Evolutionary conservation across 2,888 invertebrate species (phyloP), one percentile per base, ranked within the genome.

Genomic region (Junonia oenone): DNA sequence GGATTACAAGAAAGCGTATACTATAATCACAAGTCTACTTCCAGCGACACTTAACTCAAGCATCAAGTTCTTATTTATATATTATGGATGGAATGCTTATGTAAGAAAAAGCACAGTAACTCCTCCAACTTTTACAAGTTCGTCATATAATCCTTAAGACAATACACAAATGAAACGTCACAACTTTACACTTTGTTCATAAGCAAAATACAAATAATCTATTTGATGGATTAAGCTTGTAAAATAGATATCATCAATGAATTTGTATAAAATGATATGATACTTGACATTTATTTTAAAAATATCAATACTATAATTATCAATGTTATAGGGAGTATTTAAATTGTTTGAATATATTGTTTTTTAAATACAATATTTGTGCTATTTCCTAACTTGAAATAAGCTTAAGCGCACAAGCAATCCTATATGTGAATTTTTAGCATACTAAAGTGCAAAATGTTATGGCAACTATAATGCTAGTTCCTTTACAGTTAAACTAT

Each of bases 41-140:
- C 22, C 35, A 51, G 35, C 8, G 35, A 19, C 45, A 45, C 17
- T 22, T 31, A 27, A 37, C 9, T 26, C 45, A 27, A 45, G 26
- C 38, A 47, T 43, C 13, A 31, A 9, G 9, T 26, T 19, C 26
- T 14, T 37, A 37, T 33, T 14, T 37, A 37, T 33, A 35, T 22
- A 55, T 66, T 69, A 68, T 76, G 76, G 81, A 78, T 79, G 80
- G 80, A 81, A 80, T 80, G 75, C 73, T 50, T 54, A 37, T 50
- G 35, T 5, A 46, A 46, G 46, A 46, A 29, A 45, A 46, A 46
- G 29, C 46, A 17, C 17, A 17, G 14, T 46, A n/a, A 46, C 26
- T 29, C 27, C 0, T 14, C 17, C 17, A 29, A 46, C 11, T 31
- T 46, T 31, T 26, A 43, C 22, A 43, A 22, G 13, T 6, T 26